Evolutionary conservation across 2,797 vertebrate genomes (phyloP).

Genomic region (Acanthiza pusilla): DNA sequence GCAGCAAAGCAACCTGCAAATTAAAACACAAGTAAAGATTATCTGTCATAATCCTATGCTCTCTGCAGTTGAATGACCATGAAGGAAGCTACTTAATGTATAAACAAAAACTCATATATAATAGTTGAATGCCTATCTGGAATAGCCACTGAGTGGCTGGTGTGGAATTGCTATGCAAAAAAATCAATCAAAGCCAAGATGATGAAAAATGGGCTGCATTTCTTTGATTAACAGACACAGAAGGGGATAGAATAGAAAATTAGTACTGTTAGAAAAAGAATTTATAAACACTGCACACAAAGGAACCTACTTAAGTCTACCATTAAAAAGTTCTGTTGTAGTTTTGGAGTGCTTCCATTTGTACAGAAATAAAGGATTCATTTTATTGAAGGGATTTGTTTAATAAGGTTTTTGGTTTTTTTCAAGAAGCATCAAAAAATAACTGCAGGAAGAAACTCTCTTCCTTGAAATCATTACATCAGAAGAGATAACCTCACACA

Average conservation of each 20-base stretch:
- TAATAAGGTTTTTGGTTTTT: not conserved
- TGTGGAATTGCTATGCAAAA: slow-evolving; percentile 30
- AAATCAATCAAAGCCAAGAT: slow-evolving; percentile 41
- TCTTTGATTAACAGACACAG: slow-evolving; percentile 13
- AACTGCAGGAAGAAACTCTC: not conserved
- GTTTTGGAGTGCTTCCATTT: not conserved
- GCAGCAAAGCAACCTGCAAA: slow-evolving; percentile 34
- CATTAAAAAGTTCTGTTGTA: not conserved
- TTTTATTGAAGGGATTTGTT: not conserved
- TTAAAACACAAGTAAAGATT: slow-evolving; percentile 41
- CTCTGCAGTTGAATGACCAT: not conserved
- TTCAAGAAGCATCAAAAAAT: not conserved
- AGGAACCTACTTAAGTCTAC: not conserved
- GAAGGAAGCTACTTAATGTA: slow-evolving; percentile 19
- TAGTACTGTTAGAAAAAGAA: not conserved
- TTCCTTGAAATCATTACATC: not conserved
- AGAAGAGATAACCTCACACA: not conserved
- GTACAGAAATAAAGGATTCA: not conserved
- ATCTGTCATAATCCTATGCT: slow-evolving; percentile 14
- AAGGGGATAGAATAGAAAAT: slow-evolving; percentile 21
- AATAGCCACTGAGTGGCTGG: not conserved
- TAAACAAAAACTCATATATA: not conserved
- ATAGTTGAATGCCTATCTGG: slow-evolving; percentile 13
- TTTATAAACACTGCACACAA: not conserved
- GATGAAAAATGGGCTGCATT: slow-evolving; percentile 26